Conservation (phyloP, 1,140 invertebrate species). For the Neuroterus valhalla region DNA sequence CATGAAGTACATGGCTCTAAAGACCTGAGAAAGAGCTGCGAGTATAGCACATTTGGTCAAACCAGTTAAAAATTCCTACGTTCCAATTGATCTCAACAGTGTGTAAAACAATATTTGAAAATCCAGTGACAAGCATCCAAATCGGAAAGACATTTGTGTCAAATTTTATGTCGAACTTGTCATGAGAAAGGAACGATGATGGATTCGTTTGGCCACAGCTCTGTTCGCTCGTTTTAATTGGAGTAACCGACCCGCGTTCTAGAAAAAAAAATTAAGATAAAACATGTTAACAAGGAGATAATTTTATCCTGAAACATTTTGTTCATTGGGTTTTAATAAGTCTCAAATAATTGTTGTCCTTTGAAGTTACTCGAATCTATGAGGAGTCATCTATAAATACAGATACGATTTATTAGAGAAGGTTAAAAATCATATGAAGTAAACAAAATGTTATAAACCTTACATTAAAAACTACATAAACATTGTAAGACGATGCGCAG, state of each 20-base stretch:
- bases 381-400: background rate
- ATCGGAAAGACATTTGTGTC: slow-evolving; percentile 12
- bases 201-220: slow-evolving; percentile 4
- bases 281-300: slow-evolving; percentile 13
- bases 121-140: background rate
- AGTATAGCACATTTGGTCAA: background rate
- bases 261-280: background rate
- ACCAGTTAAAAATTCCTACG: background rate
- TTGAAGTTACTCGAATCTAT: background rate
- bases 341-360: background rate
- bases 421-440: no score
- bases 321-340: background rate
- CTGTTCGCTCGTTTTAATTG: slow-evolving; percentile 17
- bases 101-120: slow-evolving; percentile 6
- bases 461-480: background rate
- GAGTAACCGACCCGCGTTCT: background rate
- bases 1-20: background rate
- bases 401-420: background rate
- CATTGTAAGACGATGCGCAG: background rate
- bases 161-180: slow-evolving; percentile 10
- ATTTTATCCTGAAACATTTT: background rate
- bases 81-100: background rate
- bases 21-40: background rate
- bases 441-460: no score
- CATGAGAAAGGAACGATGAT: slow-evolving; percentile 15